phyloP scores from a whole-genome alignment of 2,113 vertebrate genomes.

The Vulpes vulpes region DNA sequence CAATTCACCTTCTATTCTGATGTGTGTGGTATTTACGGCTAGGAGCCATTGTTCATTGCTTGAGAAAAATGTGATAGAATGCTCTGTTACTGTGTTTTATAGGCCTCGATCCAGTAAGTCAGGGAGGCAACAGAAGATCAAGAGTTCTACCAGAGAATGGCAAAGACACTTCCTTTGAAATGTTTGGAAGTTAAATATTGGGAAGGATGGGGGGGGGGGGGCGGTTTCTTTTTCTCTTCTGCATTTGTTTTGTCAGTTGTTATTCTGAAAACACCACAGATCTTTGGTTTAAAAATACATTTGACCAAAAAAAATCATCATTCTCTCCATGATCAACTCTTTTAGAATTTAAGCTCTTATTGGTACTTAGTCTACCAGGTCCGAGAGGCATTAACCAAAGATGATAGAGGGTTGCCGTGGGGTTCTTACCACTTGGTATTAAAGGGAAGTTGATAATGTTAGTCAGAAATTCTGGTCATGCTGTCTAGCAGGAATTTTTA shows the following conservation, averaged over 20 bases:
- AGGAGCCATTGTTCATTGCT: conserved; percentile 24
- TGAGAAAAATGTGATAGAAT: not conserved
- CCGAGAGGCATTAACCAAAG: not conserved
- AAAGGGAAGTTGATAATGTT: not conserved
- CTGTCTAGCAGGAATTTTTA: not conserved
- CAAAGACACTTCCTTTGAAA: not conserved
- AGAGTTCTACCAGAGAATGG: not conserved
- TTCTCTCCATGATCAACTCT: not conserved
- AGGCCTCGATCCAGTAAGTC: not conserved
- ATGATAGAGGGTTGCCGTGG: not conserved
- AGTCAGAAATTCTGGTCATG: not conserved
- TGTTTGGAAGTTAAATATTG: conserved; percentile 5
- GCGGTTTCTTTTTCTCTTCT: not conserved
- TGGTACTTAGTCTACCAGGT: not conserved
- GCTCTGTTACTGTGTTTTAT: not conserved
- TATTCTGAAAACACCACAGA: conserved; percentile 3
- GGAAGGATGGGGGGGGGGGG: not conserved
- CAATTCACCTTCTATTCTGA: not conserved
- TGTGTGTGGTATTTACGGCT: conserved; percentile 14
- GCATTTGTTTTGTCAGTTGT: conserved; percentile 12
- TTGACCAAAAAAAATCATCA: not conserved
- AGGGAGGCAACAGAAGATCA: not conserved
- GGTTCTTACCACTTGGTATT: not conserved
- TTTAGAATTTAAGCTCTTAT: not conserved
- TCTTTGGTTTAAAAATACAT: conserved; percentile 66